Evolutionary conservation across 1,140 invertebrate genomes (phyloP).

Genomic region (silkworm (Bombyx mori)): DNA sequence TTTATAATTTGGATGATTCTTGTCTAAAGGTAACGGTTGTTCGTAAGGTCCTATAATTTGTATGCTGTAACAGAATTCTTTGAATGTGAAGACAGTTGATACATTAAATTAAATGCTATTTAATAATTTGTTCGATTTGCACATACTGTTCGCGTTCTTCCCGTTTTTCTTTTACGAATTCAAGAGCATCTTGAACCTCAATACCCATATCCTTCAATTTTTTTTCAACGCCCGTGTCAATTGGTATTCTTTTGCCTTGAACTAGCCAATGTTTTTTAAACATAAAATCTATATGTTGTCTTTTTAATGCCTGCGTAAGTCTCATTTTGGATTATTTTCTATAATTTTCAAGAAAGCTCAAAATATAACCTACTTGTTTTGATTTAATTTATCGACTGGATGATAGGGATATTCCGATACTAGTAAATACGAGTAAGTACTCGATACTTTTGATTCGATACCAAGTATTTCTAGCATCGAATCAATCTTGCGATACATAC

Average conservation of each 20-base stretch:
- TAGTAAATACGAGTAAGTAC: no score
- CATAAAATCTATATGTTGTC: slow-evolving; percentile 79
- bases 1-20: slow-evolving; percentile 77
- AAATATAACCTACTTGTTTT: background rate
- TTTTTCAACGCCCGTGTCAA: slow-evolving; percentile 67
- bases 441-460: no score
- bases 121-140: no score
- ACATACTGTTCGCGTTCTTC: slow-evolving; percentile 17
- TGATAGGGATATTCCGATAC: no score
- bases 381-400: background rate
- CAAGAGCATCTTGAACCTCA: slow-evolving; percentile 68
- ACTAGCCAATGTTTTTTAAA: slow-evolving; percentile 78
- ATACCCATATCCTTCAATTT: slow-evolving; percentile 69
- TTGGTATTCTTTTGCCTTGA: slow-evolving; percentile 72
- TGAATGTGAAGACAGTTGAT: background rate
- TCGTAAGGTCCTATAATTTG: slow-evolving; percentile 65
- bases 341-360: background rate
- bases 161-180: slow-evolving; percentile 64
- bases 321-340: slow-evolving; percentile 70
- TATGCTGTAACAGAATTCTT: slow-evolving; percentile 39
- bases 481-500: no score
- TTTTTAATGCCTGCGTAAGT: slow-evolving; percentile 72
- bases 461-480: no score
- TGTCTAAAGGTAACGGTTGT: slow-evolving; percentile 51
- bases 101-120: background rate